Evolutionary conservation across 2,113 vertebrate species (phyloP).

Genomic region (Tragelaphus buxtoni): DNA sequence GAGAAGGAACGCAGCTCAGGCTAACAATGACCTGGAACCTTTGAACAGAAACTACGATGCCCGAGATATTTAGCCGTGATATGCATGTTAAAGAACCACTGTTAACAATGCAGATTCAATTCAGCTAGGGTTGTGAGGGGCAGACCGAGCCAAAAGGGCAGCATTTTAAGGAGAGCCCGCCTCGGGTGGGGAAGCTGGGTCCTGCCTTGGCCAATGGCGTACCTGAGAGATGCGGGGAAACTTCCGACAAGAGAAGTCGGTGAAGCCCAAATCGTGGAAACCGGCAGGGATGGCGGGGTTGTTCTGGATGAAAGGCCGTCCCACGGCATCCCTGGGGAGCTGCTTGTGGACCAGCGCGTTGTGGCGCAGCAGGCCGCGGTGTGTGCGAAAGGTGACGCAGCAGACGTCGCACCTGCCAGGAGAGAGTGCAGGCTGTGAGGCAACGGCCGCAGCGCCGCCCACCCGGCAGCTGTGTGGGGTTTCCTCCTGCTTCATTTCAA

Average conservation of each 20-base stretch:
- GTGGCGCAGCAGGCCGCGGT: constrained; percentile 92
- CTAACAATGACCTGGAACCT: background rate
- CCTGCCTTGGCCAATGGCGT: background rate
- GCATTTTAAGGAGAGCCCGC: background rate
- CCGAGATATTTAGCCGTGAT: background rate
- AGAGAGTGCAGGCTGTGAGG: background rate
- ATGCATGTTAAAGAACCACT: background rate
- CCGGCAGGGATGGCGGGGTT: constrained; percentile 96
- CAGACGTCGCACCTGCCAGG: constrained; percentile 91
- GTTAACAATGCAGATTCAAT: background rate
- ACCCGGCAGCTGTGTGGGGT: accelerated
- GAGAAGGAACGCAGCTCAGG: background rate
- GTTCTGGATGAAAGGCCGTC: constrained; percentile 97
- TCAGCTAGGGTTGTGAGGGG: background rate
- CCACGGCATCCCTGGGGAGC: constrained; percentile 91
- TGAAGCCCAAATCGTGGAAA: constrained; percentile 98
- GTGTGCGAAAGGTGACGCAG: constrained; percentile 94
- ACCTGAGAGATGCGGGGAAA: constrained; percentile 98
- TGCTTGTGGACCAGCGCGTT: constrained; percentile 94
- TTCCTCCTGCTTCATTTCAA: background rate
- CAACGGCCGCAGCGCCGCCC: background rate
- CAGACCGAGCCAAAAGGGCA: background rate
- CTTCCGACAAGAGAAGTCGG: constrained; percentile 97
- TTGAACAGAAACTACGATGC: background rate
- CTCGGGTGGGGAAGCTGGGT: background rate